These are phyloP conservation scores for Coleophora deauratella DNA, from an alignment of 2,888 invertebrate species.

Conservation along the genomic window DNA sequence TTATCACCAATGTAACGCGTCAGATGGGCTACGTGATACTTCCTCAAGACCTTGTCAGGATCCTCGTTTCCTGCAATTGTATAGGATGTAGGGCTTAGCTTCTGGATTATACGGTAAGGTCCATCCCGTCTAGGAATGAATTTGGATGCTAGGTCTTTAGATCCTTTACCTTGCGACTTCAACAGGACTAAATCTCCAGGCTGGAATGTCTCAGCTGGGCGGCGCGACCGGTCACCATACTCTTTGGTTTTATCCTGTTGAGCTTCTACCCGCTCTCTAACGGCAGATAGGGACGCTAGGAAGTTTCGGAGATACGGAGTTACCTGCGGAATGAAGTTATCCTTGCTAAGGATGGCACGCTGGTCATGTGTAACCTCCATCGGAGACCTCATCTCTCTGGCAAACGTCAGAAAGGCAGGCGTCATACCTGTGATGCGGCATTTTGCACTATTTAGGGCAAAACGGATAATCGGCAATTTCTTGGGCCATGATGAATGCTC, in stretches of 20 bases:
- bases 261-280: conserved; percentile 4
- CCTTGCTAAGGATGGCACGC: neutral
- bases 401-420: conserved; percentile 1
- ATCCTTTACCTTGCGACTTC: conserved; percentile 1
- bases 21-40: neutral
- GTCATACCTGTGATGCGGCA: conserved; percentile 3
- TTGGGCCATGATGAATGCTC: conserved; percentile 4
- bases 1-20: neutral
- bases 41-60: neutral
- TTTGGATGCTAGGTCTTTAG: neutral
- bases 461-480: conserved; percentile 1
- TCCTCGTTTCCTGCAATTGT: neutral
- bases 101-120: conserved; percentile 2
- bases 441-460: conserved; percentile 4
- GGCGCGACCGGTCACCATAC: conserved; percentile 3
- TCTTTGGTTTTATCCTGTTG: conserved; percentile 4
- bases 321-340: conserved; percentile 4
- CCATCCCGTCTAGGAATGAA: conserved; percentile 9
- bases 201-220: neutral
- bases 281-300: neutral
- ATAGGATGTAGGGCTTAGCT: conserved; percentile 6
- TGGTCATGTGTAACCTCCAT: neutral
- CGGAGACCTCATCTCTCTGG: neutral
- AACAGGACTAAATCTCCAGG: conserved; percentile 5
- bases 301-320: conserved; percentile 1